Evolutionary conservation across 2,797 vertebrate genomes (phyloP).

Genomic region (Helarctos malayanus): DNA sequence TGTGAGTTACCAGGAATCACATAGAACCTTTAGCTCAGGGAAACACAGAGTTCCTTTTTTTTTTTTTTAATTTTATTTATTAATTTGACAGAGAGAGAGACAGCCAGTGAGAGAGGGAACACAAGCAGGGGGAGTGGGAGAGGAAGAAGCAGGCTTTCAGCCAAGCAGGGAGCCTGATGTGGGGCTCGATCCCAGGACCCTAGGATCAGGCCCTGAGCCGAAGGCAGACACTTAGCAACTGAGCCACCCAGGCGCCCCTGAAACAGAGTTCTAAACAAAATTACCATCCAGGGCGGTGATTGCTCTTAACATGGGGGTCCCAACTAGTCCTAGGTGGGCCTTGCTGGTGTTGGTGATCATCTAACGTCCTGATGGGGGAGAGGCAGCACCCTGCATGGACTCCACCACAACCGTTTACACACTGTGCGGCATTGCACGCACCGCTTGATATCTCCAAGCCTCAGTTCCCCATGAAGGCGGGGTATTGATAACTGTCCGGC

Average conservation of each 20-base stretch:
- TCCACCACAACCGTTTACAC: neutral
- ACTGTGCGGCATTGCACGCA: neutral
- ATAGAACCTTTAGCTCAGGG: neutral
- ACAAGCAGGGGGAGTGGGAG: no score
- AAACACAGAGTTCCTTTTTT: neutral
- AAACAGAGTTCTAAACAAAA: neutral
- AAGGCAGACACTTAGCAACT: no score
- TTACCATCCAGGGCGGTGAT: neutral
- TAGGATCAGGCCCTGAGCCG: no score
- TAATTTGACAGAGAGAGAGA: no score
- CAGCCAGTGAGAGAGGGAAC: no score
- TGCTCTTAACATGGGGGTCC: neutral
- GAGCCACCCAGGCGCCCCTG: no score
- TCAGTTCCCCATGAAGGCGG: neutral
- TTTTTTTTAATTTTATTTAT: no score
- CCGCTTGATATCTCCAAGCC: neutral
- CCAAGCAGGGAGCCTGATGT: no score
- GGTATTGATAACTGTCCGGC: neutral
- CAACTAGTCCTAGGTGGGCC: neutral
- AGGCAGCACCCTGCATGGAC: neutral
- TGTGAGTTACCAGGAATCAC: neutral
- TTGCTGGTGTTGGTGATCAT: neutral
- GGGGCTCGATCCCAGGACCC: no score
- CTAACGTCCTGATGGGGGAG: neutral
- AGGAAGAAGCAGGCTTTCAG: no score